phyloP scores from a whole-genome alignment of 2,113 vertebrate genomes.

The Morphnarchus princeps region DNA sequence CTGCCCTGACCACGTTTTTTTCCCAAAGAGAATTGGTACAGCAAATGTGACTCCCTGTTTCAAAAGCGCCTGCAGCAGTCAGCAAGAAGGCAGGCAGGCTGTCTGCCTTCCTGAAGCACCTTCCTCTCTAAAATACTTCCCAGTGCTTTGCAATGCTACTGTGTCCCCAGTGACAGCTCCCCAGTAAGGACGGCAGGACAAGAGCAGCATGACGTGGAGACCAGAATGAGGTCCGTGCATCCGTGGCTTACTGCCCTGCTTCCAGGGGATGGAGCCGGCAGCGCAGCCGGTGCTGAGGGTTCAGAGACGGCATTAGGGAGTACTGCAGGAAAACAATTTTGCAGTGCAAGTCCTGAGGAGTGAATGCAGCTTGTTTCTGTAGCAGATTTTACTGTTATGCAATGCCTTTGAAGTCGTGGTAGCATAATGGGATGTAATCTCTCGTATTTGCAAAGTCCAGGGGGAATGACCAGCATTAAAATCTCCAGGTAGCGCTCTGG shows the following conservation, averaged over 20 bases:
- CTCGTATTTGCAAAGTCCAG: not conserved
- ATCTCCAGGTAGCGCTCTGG: not conserved
- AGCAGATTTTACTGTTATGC: not conserved
- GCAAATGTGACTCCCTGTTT: not conserved
- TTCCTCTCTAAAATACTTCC: not conserved
- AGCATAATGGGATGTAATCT: not conserved
- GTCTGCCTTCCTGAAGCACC: not conserved
- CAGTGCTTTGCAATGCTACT: not conserved
- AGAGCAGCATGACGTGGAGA: not conserved
- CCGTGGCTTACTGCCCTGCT: accelerated
- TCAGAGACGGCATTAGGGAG: not conserved
- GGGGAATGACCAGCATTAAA: not conserved
- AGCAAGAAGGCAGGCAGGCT: not conserved
- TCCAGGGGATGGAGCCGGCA: not conserved
- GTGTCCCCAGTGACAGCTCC: not conserved
- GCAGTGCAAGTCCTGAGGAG: not conserved
- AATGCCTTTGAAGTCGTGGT: not conserved
- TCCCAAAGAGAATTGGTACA: not conserved
- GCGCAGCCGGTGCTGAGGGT: not conserved
- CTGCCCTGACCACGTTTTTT: not conserved
- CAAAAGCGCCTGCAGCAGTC: not conserved
- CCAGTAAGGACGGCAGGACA: not conserved
- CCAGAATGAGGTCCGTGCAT: not conserved
- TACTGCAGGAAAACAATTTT: not conserved
- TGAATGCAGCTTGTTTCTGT: not conserved